A percentile compares a stretch with the other conserved stretches of the same genome.
These are phyloP conservation scores for Zalophus californianus DNA, from an alignment of 2,797 vertebrate species.

Conservation along the genomic window DNA sequence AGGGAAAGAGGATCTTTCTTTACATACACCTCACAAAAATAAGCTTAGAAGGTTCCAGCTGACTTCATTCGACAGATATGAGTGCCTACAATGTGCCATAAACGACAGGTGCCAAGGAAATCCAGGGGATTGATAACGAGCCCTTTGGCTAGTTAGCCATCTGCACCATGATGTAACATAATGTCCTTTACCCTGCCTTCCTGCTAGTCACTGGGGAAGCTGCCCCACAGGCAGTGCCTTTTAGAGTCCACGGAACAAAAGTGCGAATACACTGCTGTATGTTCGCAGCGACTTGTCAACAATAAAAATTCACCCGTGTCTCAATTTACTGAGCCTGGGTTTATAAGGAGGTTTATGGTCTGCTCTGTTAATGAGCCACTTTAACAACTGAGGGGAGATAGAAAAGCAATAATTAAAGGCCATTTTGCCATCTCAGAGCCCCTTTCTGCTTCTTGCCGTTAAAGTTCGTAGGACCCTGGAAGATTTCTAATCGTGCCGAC, in stretches of 20 bases:
- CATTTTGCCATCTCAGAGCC: not conserved
- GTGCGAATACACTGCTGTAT: not conserved
- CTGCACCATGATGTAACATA: not conserved
- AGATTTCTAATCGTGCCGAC: not conserved
- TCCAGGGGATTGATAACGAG: not conserved
- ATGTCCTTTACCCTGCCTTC: not conserved
- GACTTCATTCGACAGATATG: not conserved
- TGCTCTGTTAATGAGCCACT: slow-evolving; percentile 49
- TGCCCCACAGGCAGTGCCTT: not conserved
- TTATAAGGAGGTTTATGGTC: not conserved
- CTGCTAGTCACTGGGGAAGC: not conserved
- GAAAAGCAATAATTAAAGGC: not conserved
- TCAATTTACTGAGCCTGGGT: not conserved
- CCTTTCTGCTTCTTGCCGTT: not conserved
- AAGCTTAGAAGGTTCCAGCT: slow-evolving; percentile 8
- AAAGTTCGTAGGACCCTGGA: not conserved
- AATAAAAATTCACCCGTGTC: not conserved
- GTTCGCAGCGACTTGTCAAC: not conserved
- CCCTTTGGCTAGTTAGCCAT: not conserved
- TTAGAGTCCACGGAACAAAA: not conserved
- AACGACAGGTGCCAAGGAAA: slow-evolving; percentile 45
- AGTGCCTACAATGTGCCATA: not conserved
- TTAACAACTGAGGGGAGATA: slow-evolving; percentile 32
- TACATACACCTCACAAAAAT: not conserved
- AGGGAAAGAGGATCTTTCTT: not conserved